Conservation (phyloP, 64 coral and sea anemone genomes). For the Anthopleura sola region DNA sequence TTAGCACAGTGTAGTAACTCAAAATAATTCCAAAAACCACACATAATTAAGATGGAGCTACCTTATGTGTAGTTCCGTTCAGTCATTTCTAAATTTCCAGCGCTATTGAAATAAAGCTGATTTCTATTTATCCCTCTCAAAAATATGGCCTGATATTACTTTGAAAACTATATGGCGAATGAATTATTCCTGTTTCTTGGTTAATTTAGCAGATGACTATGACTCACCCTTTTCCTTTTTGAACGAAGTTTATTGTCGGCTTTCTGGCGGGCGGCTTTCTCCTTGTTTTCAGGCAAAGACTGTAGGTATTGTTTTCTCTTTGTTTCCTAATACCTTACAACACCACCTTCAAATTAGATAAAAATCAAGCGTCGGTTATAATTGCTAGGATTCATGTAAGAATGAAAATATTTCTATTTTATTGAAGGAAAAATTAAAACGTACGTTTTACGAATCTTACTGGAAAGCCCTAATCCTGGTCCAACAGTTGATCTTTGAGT, state of each 20-base stretch:
- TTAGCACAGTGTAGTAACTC: no score
- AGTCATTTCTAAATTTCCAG: no score
- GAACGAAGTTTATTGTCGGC: background rate
- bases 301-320: constrained; percentile 9
- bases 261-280: background rate
- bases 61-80: no score
- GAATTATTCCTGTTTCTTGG: background rate
- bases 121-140: no score
- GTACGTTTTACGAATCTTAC: no score
- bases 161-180: no score
- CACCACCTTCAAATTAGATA: background rate
- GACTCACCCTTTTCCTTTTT: constrained; percentile 3
- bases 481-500: no score
- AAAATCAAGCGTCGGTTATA: background rate
- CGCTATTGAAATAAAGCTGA: no score
- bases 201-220: background rate
- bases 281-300: background rate
- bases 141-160: no score
- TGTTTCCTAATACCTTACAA: background rate
- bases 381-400: background rate
- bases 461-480: no score
- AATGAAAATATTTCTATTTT: background rate
- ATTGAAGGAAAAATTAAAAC: background rate
- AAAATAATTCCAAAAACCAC: no score
- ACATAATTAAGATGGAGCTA: no score